Evolutionary conservation across 2,888 invertebrate species (phyloP).

Genomic region (Vanessa cardui): DNA sequence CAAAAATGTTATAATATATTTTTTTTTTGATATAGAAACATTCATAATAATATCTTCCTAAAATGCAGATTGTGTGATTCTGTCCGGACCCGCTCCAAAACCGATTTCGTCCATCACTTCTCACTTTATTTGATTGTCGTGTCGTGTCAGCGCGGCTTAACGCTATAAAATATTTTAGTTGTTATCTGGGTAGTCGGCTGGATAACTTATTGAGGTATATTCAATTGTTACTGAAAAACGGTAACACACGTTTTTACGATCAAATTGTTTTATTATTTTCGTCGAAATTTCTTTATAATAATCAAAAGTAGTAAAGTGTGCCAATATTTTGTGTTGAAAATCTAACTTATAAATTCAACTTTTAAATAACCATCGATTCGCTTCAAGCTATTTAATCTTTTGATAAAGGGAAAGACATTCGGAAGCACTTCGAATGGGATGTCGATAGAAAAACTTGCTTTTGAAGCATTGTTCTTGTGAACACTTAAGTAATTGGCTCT

Average conservation of each 20-base stretch:
- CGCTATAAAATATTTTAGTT: background rate
- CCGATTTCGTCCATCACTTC: no score
- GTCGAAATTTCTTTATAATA: background rate
- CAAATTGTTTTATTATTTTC: no score
- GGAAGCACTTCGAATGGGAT: background rate
- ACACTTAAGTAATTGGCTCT: constrained; percentile 20
- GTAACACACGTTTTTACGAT: background rate
- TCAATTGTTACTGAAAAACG: background rate
- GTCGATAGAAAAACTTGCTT: constrained; percentile 10
- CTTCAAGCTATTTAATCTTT: background rate
- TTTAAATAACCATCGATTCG: no score
- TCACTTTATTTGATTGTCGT: background rate
- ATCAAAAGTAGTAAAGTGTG: background rate
- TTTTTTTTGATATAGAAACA: no score
- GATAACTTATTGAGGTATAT: background rate
- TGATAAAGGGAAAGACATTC: constrained; percentile 1
- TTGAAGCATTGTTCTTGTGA: constrained; percentile 7
- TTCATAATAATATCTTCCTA: no score
- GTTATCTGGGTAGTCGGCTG: background rate
- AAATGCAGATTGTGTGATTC: no score
- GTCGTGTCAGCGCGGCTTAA: background rate
- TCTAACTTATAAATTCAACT: no score
- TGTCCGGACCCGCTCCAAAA: no score
- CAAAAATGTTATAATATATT: no score
- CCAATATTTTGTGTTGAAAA: background rate